phyloP scores from a whole-genome alignment of 2,113 vertebrate genomes.

The Ammodytes dubius region DNA sequence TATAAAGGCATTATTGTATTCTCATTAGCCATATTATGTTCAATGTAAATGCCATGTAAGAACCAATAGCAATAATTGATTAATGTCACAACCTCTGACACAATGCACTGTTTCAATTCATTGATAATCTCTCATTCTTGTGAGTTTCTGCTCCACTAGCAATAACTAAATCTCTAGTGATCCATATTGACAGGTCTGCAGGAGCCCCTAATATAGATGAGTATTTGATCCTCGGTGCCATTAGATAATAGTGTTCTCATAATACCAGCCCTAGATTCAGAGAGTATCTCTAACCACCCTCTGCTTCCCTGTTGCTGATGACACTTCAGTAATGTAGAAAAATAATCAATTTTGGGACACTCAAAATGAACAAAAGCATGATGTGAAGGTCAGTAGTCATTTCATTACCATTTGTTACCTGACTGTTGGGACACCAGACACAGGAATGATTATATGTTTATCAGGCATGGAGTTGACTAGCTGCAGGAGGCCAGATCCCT shows the following conservation, averaged over 20 bases:
- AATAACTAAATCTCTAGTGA: conserved; percentile 63
- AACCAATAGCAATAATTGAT: not conserved
- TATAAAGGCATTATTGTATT: not conserved
- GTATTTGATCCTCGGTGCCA: conserved; percentile 57
- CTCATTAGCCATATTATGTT: not conserved
- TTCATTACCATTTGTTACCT: conserved; percentile 7
- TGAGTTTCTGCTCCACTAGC: conserved; percentile 25
- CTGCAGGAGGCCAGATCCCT: not conserved
- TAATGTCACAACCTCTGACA: conserved; percentile 2
- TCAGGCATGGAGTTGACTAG: not conserved
- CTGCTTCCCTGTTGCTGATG: conserved; percentile 10
- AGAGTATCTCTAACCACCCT: conserved; percentile 12
- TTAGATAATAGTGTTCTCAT: conserved; percentile 68
- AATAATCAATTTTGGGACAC: conserved; percentile 37
- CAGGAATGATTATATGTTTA: not conserved
- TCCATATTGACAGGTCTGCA: conserved; percentile 56
- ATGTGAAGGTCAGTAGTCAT: conserved; percentile 43
- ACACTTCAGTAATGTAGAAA: conserved; percentile 44
- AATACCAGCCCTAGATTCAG: conserved; percentile 33
- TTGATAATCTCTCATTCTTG: conserved; percentile 56
- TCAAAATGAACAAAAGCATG: not conserved
- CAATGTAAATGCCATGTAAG: not conserved
- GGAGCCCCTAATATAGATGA: conserved; percentile 61
- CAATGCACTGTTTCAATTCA: conserved; percentile 32
- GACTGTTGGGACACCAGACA: too few relatives aligned